A percentile compares a stretch with the other conserved stretches of the same genome.
phyloP scores from a whole-genome alignment of 1,140 invertebrate genomes.

The Bombus huntii region DNA sequence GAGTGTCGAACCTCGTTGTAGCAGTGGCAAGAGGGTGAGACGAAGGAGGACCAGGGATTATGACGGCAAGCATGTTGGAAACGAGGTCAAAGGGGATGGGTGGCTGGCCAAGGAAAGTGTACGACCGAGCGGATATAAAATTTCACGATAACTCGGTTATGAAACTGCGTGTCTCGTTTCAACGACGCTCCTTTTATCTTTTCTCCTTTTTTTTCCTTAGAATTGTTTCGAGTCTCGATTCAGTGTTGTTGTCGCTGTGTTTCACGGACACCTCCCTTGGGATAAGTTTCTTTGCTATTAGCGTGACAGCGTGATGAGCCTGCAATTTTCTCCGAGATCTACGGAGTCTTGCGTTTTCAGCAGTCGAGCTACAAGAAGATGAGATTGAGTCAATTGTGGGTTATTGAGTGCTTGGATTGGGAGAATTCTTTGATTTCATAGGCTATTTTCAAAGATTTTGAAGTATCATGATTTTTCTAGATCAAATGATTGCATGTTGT shows the following conservation, averaged over 20 bases:
- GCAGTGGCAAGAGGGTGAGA: neutral
- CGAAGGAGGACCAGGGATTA: slow-evolving; percentile 41
- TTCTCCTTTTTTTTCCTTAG: neutral
- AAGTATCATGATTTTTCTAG: too few species aligned
- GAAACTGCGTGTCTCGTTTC: slow-evolving; percentile 53
- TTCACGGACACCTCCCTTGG: neutral
- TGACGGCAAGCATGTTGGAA: slow-evolving; percentile 61
- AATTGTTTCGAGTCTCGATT: neutral
- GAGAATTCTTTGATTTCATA: neutral
- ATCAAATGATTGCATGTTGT: too few species aligned
- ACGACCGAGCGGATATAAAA: slow-evolving; percentile 59
- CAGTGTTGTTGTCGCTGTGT: neutral
- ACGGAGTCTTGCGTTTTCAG: neutral
- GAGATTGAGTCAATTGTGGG: neutral
- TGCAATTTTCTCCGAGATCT: neutral
- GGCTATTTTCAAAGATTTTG: neutral
- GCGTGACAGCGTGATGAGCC: neutral
- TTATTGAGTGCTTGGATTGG: neutral
- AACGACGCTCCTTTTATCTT: too few species aligned
- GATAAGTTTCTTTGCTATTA: neutral
- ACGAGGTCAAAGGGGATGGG: slow-evolving; percentile 62
- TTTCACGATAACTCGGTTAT: slow-evolving; percentile 65
- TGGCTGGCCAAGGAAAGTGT: slow-evolving; percentile 50
- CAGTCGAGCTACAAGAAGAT: neutral
- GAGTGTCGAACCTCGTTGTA: slow-evolving; percentile 46